Evolutionary conservation across 2,888 invertebrate species (phyloP).

Genomic region (Diloba caeruleocephala): DNA sequence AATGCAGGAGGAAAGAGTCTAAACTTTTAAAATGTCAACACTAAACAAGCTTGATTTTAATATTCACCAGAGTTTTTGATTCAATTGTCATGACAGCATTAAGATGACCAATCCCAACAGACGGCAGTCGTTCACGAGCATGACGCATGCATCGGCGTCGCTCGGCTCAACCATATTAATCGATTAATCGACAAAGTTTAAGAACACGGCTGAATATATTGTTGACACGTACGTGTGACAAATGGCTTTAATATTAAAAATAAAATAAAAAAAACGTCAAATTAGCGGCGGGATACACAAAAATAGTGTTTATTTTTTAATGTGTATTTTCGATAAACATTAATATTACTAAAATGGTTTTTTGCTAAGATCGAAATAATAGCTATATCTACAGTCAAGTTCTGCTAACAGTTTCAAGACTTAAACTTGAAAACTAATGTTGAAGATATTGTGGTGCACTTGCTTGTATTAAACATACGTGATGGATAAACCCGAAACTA

Average conservation of each 20-base stretch:
- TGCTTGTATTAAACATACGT: slow-evolving; percentile 12
- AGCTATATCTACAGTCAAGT: neutral
- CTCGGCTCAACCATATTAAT: too few species aligned
- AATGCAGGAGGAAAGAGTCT: too few species aligned
- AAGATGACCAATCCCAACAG: too few species aligned
- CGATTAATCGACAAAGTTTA: too few species aligned
- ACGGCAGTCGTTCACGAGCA: too few species aligned
- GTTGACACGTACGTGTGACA: neutral
- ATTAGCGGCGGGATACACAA: slow-evolving; percentile 45
- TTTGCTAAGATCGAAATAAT: neutral
- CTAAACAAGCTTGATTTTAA: too few species aligned
- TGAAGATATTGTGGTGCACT: slow-evolving; percentile 15
- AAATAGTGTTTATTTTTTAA: slow-evolving; percentile 23
- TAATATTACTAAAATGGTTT: neutral
- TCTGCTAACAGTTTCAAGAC: neutral
- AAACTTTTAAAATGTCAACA: too few species aligned
- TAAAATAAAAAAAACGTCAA: slow-evolving; percentile 18
- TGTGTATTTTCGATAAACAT: neutral
- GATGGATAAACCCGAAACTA: slow-evolving; percentile 76
- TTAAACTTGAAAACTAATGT: neutral
- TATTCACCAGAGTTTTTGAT: too few species aligned
- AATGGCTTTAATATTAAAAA: neutral
- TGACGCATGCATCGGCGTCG: too few species aligned
- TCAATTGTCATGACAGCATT: too few species aligned
- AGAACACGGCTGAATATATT: too few species aligned